Conservation (phyloP, 2,888 invertebrate genomes). For the Tetrapedia diversipes region DNA sequence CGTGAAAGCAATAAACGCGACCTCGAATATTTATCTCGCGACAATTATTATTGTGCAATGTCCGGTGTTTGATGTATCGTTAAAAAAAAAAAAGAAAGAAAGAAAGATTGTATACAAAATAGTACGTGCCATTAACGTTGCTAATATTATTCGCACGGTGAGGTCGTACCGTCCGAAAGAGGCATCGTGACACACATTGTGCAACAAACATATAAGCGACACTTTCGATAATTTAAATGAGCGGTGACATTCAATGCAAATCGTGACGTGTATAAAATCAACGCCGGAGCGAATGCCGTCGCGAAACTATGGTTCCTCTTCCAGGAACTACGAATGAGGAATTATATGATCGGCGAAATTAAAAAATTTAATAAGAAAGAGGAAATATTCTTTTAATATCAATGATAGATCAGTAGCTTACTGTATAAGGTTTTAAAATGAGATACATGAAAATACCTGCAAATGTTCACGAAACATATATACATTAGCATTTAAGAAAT, state of each 20-base stretch:
- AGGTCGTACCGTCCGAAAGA: constrained; percentile 27
- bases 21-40: no score
- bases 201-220: constrained; percentile 49
- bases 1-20: no score
- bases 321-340: not conserved
- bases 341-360: no score
- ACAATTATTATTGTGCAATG: not conserved
- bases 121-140: constrained; percentile 36
- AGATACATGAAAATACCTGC: no score
- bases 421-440: no score
- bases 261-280: constrained; percentile 41
- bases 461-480: no score
- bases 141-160: constrained; percentile 33
- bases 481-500: no score
- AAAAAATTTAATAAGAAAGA: no score
- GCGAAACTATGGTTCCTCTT: not conserved
- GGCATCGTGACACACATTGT: constrained; percentile 46
- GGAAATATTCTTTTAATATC: not conserved
- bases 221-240: constrained; percentile 63
- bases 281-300: constrained; percentile 5
- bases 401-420: no score
- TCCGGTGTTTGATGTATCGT: not conserved
- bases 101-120: constrained; percentile 8
- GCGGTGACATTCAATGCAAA: constrained; percentile 59
- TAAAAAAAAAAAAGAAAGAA: not conserved